A percentile compares a stretch with the other conserved stretches of the same genome.
These are phyloP conservation scores for Eilema griseolum DNA, from an alignment of 2,888 invertebrate genomes.

Conservation along the genomic window DNA sequence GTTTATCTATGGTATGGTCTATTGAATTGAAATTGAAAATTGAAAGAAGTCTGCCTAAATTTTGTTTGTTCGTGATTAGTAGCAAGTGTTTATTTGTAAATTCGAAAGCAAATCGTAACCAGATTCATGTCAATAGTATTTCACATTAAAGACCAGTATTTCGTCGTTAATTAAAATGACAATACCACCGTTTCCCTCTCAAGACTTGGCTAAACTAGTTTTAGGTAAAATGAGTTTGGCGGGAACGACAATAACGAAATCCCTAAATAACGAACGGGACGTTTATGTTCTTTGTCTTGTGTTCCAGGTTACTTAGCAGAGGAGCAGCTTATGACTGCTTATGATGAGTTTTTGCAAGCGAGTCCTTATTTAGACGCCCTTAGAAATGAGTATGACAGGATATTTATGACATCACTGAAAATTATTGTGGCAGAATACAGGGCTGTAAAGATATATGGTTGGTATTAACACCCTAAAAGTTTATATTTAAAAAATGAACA, in stretches of 20 bases:
- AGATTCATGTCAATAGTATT: constrained; percentile 21
- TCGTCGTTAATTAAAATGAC: constrained; percentile 59
- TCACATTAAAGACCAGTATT: constrained; percentile 24
- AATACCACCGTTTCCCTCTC: constrained; percentile 78
- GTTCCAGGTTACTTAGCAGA: constrained; percentile 81
- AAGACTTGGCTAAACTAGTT: constrained; percentile 81
- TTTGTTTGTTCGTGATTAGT: constrained; percentile 1
- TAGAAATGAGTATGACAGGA: constrained; percentile 81
- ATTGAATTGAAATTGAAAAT: not conserved
- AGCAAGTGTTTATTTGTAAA: constrained; percentile 34
- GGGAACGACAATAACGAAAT: constrained; percentile 64
- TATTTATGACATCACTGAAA: constrained; percentile 82
- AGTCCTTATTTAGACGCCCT: constrained; percentile 81
- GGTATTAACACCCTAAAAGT: constrained; percentile 32
- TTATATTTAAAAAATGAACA: not conserved
- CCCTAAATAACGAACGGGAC: constrained; percentile 41
- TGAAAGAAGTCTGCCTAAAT: not conserved
- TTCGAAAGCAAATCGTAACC: constrained; percentile 17
- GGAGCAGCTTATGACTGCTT: constrained; percentile 83
- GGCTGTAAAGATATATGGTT: constrained; percentile 81
- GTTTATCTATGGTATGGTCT: too few species aligned
- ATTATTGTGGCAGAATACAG: constrained; percentile 83
- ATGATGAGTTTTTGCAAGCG: constrained; percentile 82
- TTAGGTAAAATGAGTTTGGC: constrained; percentile 79
- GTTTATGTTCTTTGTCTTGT: constrained; percentile 40